phyloP scores from a whole-genome alignment of 2,888 invertebrate genomes.

The Mystacides longicornis region DNA sequence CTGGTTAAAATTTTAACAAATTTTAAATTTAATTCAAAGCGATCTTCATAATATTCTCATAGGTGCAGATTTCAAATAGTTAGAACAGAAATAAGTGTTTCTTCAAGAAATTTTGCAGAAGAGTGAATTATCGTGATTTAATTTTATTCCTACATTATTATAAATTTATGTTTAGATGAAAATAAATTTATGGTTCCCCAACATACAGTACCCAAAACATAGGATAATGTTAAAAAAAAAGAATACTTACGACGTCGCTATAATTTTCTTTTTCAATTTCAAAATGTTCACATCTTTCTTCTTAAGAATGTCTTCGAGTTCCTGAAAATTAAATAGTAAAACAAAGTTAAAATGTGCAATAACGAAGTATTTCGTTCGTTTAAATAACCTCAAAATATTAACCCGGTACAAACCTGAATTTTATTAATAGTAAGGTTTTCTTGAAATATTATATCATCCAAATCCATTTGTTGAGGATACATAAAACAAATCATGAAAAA shows the following conservation, averaged over 20 bases:
- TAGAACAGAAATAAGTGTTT: too few relatives aligned
- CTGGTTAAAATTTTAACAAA: too few relatives aligned
- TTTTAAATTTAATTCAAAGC: too few relatives aligned
- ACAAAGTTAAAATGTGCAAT: slow-evolving; percentile 3
- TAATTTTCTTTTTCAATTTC: slow-evolving; percentile 33
- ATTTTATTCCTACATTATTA: too few relatives aligned
- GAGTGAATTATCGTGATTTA: too few relatives aligned
- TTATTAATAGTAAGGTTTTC: background rate
- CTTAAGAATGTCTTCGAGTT: slow-evolving; percentile 26
- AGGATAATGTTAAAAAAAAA: background rate
- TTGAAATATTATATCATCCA: background rate
- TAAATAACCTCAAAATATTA: background rate
- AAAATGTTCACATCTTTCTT: slow-evolving; percentile 29
- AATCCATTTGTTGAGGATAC: background rate
- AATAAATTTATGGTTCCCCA: background rate
- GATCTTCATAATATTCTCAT: too few relatives aligned
- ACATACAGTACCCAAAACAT: background rate
- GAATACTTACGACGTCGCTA: slow-evolving; percentile 35
- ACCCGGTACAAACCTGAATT: background rate
- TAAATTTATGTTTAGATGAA: too few relatives aligned
- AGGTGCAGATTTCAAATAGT: too few relatives aligned
- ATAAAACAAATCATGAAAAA: background rate
- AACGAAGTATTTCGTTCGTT: slow-evolving; percentile 7
- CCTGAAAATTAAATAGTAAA: slow-evolving; percentile 10
- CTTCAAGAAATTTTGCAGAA: too few relatives aligned